Percentiles rank a stretch among this genome's conserved stretches.
phyloP scores from a whole-genome alignment of 2,888 invertebrate species.

The Hypomecis punctinalis region DNA sequence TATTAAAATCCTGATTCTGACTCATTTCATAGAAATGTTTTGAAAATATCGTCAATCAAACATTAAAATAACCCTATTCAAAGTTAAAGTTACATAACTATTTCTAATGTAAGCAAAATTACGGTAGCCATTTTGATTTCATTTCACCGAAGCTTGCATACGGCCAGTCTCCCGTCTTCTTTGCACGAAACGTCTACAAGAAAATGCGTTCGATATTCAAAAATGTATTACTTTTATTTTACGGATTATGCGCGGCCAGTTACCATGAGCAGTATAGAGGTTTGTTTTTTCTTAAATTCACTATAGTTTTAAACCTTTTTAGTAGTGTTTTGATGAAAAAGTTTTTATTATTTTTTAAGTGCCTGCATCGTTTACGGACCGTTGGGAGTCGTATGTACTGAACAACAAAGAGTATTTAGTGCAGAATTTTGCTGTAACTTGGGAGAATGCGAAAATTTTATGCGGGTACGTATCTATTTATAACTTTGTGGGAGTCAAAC shows the following conservation, averaged over 20 bases:
- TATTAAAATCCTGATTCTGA: too few relatives aligned
- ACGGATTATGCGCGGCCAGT: slow-evolving; percentile 56
- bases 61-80: slow-evolving; percentile 33
- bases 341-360: slow-evolving; percentile 49
- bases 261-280: slow-evolving; percentile 76
- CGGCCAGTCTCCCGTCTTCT: slow-evolving; percentile 6
- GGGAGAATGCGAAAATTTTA: slow-evolving; percentile 75
- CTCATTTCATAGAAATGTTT: not conserved
- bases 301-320: not conserved
- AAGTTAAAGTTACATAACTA: slow-evolving; percentile 5
- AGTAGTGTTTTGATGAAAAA: not conserved
- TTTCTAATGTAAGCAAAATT: slow-evolving; percentile 10
- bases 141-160: not conserved
- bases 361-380: slow-evolving; percentile 59
- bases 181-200: not conserved
- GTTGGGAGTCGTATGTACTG: slow-evolving; percentile 71
- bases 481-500: too few relatives aligned
- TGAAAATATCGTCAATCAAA: slow-evolving; percentile 12
- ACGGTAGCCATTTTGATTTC: slow-evolving; percentile 13
- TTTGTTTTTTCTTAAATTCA: slow-evolving; percentile 42
- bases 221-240: slow-evolving; percentile 40
- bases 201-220: slow-evolving; percentile 38
- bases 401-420: slow-evolving; percentile 76
- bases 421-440: slow-evolving; percentile 74
- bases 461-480: slow-evolving; percentile 46